Percentiles rank a stretch among this genome's conserved stretches.
Conservation (phyloP, 2,113 vertebrate species). For the Ginglymostoma cirratum region DNA sequence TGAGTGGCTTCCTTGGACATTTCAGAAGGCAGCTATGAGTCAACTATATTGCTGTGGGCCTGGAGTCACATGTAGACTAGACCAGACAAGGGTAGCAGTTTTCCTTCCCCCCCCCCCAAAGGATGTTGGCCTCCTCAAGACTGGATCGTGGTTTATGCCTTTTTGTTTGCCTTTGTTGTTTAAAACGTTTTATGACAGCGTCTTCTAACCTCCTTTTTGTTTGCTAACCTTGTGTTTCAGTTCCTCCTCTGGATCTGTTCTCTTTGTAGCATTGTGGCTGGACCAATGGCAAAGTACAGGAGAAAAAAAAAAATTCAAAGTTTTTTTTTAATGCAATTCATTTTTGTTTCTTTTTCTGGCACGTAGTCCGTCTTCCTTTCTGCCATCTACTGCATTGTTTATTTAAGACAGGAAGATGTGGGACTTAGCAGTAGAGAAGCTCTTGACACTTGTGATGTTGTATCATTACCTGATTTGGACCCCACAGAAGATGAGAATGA, state of each 20-base stretch:
- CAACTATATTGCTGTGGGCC: too few relatives aligned
- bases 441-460: not conserved
- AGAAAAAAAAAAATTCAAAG: not conserved
- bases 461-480: not conserved
- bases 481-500: not conserved
- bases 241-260: not conserved
- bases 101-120: too few relatives aligned
- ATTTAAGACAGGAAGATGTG: not conserved
- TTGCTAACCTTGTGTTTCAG: not conserved
- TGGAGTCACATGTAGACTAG: too few relatives aligned
- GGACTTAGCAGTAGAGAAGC: not conserved
- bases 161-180: not conserved
- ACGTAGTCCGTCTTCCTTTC: not conserved
- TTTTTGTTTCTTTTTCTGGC: not conserved
- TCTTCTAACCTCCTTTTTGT: not conserved
- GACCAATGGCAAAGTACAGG: not conserved
- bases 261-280: not conserved
- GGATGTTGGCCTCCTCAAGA: not conserved
- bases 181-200: not conserved
- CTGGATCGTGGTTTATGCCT: not conserved
- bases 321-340: not conserved
- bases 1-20: too few relatives aligned
- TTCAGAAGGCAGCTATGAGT: too few relatives aligned
- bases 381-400: not conserved
- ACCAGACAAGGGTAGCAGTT: too few relatives aligned